Conservation (phyloP, 2,113 vertebrate genomes). For the Callipepla californica region DNA sequence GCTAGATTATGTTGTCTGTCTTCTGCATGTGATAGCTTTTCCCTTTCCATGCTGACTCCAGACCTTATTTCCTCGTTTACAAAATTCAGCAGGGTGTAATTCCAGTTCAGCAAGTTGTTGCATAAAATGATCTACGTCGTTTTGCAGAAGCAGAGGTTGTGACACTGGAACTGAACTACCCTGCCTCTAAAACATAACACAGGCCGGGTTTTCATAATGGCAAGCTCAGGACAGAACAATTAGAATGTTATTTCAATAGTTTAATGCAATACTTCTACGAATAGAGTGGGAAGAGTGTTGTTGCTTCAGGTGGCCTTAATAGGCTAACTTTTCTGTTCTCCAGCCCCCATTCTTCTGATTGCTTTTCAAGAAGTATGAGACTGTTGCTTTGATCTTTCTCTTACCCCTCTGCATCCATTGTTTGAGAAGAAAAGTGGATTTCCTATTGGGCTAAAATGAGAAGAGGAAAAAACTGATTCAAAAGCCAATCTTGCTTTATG, state of each 20-base stretch:
- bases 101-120: not conserved
- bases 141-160: not conserved
- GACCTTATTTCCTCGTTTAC: not conserved
- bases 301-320: not conserved
- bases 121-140: not conserved
- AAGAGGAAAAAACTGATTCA: not conserved
- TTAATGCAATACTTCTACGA: not conserved
- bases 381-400: not conserved
- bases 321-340: not conserved
- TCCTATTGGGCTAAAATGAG: not conserved
- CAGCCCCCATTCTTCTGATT: not conserved
- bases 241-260: not conserved
- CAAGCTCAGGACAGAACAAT: not conserved
- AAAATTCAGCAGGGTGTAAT: not conserved
- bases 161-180: not conserved
- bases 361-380: not conserved
- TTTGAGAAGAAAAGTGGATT: not conserved
- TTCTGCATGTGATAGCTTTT: not conserved
- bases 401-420: accelerated
- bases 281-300: not conserved
- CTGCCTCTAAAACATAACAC: not conserved
- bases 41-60: not conserved
- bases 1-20: not conserved
- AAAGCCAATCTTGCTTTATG: not conserved
- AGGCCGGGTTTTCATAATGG: not conserved